Evolutionary conservation across 2,113 vertebrate species (phyloP), one percentile per base, ranked within the genome.

Genomic region (Tachuris rubrigastra): DNA sequence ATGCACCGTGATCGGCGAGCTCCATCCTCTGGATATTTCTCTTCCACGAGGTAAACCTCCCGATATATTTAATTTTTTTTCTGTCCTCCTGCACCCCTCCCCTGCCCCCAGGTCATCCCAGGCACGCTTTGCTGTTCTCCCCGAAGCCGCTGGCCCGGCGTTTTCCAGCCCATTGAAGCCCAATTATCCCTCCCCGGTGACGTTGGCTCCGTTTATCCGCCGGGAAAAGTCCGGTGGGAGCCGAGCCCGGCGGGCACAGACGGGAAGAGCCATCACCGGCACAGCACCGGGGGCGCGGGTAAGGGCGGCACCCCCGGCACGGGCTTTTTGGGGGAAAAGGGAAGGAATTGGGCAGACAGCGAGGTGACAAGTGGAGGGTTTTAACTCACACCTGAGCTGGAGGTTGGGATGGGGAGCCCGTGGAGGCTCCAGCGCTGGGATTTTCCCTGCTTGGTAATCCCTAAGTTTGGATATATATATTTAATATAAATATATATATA

Each of bases 1-100:
- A 1, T 0, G 22, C 22, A 2, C 14, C 0, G 0, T 0, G 8
- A 9, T 1, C 2, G 1, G 39, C 5, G 1, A 35, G 55, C 55
- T 85, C 39, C 35, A 4, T 55, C 28, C 75, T 20, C 28, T 4
- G 42, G 25, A 0, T 28, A 1, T 67, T 80, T 55, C 81, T 10
- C 41, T 71, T 59, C 44, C 46, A 16, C 41, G 7, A 74, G 42
- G 35, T 35, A 24, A 56, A 80, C 9, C 17, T 18, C 1, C 25
- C n/a, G 6, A 50, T 8, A 15, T 10, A 24, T 24, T 12, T 9
- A 16, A 46, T 46, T 14, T 9, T 0, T 0, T 23, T 71, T 63
- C 23, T 5, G 12, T 1, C 28, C 49, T 59, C 53, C 46, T 3
- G 28, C 47, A 20, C 1, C 24, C 23, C 47, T 7, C 24, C 28